phyloP scores from a whole-genome alignment of 2,797 vertebrate genomes.

The Tolypeutes matacus region DNA sequence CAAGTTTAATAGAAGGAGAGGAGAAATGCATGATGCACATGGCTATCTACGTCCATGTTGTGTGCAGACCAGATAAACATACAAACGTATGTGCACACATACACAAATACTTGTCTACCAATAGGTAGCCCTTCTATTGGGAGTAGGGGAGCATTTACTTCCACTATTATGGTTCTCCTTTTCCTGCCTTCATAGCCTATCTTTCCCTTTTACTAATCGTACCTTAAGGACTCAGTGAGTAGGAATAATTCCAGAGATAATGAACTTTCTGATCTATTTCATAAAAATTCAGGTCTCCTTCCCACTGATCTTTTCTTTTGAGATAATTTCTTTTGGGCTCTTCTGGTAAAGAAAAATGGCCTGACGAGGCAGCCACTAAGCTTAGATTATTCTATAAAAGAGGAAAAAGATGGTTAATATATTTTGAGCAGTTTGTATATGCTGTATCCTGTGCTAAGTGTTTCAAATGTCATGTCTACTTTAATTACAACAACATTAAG shows the following conservation, averaged over 20 bases:
- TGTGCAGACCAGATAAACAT: neutral
- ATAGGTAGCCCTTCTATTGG: neutral
- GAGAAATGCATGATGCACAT: neutral
- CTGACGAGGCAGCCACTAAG: neutral
- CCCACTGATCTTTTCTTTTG: neutral
- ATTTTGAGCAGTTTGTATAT: constrained; percentile 1
- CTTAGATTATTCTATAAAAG: neutral
- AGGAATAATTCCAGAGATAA: constrained; percentile 17
- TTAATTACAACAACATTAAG: neutral
- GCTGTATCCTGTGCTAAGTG: neutral
- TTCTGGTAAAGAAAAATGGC: constrained; percentile 30
- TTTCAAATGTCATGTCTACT: neutral
- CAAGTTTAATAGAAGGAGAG: neutral
- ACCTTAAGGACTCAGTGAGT: neutral
- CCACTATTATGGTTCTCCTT: neutral
- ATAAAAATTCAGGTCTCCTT: neutral
- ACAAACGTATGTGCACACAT: neutral
- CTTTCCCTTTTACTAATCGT: neutral
- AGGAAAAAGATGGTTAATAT: neutral
- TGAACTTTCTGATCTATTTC: neutral
- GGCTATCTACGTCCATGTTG: neutral
- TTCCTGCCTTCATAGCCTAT: neutral
- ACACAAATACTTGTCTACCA: neutral
- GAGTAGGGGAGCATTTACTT: neutral
- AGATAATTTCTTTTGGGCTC: neutral